A percentile compares a stretch with the other conserved stretches of the same genome.
phyloP scores from a whole-genome alignment of 2,797 vertebrate genomes.

The Dipus sagitta region DNA sequence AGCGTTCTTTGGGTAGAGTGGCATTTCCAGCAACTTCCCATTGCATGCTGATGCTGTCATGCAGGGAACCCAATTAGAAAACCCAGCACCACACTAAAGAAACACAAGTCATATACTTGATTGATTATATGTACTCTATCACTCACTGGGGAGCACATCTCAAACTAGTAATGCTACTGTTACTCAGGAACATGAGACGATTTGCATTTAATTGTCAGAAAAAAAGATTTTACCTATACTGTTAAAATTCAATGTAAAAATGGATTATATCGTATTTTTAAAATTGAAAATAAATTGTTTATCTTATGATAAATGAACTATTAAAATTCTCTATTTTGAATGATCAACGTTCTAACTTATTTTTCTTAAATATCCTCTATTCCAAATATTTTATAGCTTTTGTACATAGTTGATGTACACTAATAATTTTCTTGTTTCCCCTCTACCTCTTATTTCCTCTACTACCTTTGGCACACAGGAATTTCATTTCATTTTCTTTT shows the following conservation, averaged over 20 bases:
- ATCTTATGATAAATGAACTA: background rate
- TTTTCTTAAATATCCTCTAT: background rate
- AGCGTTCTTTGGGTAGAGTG: background rate
- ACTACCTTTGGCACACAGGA: background rate
- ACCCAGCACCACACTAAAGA: background rate
- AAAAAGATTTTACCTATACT: constrained; percentile 34
- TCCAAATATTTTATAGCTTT: background rate
- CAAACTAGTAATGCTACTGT: background rate
- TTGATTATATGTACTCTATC: background rate
- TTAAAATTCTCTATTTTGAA: background rate
- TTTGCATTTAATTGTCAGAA: background rate
- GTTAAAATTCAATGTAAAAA: background rate
- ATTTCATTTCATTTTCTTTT: background rate
- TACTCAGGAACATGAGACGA: background rate
- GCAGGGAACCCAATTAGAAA: background rate
- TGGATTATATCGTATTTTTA: background rate
- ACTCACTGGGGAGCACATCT: background rate
- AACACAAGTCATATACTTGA: background rate
- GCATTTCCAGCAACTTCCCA: background rate
- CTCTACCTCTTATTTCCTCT: background rate
- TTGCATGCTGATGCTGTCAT: background rate
- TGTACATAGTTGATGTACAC: background rate
- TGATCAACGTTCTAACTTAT: background rate
- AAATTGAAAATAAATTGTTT: background rate
- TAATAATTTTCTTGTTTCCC: background rate